A percentile compares a stretch with the other conserved stretches of the same genome.
These are phyloP conservation scores for Microtus pennsylvanicus DNA, from an alignment of 2,113 vertebrate genomes.

Conservation along the genomic window DNA sequence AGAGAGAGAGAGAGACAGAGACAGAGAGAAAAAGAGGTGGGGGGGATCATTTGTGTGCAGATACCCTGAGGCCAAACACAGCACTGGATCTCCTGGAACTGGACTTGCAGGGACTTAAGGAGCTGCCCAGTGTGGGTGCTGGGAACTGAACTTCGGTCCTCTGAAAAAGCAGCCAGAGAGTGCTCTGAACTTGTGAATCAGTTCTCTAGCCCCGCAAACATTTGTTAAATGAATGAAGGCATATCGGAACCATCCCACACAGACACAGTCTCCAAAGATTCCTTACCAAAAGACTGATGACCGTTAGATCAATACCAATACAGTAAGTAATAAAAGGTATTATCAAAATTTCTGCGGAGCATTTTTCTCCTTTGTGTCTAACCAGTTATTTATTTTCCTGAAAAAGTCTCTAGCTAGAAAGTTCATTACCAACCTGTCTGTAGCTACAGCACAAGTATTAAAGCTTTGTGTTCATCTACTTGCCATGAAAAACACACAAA, in stretches of 20 bases:
- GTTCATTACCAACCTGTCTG: not conserved
- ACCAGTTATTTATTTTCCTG: not conserved
- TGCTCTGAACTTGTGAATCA: not conserved
- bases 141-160: not conserved
- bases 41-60: not conserved
- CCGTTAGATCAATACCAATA: not conserved
- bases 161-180: no score
- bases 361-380: conserved; percentile 31
- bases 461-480: not conserved
- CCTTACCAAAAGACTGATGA: not conserved
- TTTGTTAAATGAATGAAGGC: conserved; percentile 42
- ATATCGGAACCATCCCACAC: not conserved
- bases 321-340: conserved; percentile 3
- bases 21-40: no score
- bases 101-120: not conserved
- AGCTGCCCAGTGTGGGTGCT: not conserved
- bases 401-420: conserved; percentile 42
- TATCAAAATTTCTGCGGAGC: conserved; percentile 13
- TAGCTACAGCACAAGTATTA: conserved; percentile 23
- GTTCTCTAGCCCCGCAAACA: not conserved
- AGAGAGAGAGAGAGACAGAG: no score
- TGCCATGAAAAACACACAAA: not conserved
- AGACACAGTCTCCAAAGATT: not conserved
- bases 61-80: not conserved
- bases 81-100: not conserved